Evolutionary conservation across 2,888 invertebrate species (phyloP).

Genomic region (Ptycholaimellus sp.): DNA sequence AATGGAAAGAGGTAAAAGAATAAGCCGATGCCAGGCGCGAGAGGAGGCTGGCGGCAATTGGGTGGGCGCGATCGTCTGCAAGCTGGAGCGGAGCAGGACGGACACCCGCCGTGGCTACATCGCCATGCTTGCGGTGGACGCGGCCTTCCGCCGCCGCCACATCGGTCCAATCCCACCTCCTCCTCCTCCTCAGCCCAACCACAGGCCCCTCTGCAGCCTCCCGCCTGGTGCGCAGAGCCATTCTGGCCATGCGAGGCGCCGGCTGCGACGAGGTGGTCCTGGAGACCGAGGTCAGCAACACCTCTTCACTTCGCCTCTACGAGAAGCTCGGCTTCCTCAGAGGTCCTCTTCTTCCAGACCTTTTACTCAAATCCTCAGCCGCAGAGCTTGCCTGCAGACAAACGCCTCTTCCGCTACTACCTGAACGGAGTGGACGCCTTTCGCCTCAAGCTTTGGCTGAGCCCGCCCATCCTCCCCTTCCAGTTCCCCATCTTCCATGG

Average conservation of each 20-base stretch:
- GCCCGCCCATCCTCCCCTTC: too few relatives aligned
- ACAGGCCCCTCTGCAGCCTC: constrained; percentile 40
- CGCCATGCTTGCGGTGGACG: constrained; percentile 94
- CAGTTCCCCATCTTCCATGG: too few relatives aligned
- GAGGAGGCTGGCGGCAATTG: constrained; percentile 33
- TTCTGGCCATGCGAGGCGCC: constrained; percentile 66
- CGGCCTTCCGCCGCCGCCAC: constrained; percentile 69
- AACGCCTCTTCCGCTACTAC: too few relatives aligned
- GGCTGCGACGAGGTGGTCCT: constrained; percentile 93
- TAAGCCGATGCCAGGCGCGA: constrained; percentile 6
- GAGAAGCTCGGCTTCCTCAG: constrained; percentile 94
- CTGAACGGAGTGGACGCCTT: constrained; percentile 90
- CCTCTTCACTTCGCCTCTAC: constrained; percentile 76
- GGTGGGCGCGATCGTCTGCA: constrained; percentile 96
- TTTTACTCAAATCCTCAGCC: too few relatives aligned
- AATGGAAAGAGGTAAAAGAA: too few relatives aligned
- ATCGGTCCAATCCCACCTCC: too few relatives aligned
- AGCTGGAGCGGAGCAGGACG: constrained; percentile 39
- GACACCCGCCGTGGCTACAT: constrained; percentile 83
- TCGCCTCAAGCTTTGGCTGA: constrained; percentile 79
- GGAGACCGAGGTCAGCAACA: constrained; percentile 95
- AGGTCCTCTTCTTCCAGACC: too few relatives aligned
- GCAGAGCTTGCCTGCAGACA: too few relatives aligned
- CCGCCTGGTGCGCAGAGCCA: constrained; percentile 38
- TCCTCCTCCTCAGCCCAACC: too few relatives aligned